Evolutionary conservation across 2,113 vertebrate genomes (phyloP), one percentile per base, ranked within the genome.

Genomic region (Spea bombifrons): DNA sequence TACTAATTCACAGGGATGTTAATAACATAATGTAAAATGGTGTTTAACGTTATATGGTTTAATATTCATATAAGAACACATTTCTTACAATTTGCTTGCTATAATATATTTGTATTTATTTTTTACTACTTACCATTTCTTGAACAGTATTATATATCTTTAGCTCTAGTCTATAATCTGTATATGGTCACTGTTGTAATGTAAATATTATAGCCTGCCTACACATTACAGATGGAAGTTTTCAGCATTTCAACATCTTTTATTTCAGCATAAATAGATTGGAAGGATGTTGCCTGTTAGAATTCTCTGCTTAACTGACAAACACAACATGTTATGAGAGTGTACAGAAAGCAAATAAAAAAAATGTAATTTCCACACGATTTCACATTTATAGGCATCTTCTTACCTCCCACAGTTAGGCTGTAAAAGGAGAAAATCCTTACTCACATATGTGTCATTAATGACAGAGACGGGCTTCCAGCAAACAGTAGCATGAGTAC

Each of bases 261-360:
- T n/a, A 47, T 75, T 47, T 65, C 73, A 15, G 43, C 30, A 5
- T 46, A 30, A 79, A 12, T 69, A 78, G 76, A 79, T 79, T 79
- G 76, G 4, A 46, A 16, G 46, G 76, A 79, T 73, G 68, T 78
- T 78, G 57, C 57, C 52, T 66, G 49, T 72, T 78, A 43, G 65
- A 65, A 78, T 78, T 78, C 72, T 57, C 76, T 8, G 57, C 48
- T 65, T 30, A 12, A 4, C 76, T 57, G 61, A 79, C 76, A 77
- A 77, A 71, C 67, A 77, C 66, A 79, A 79, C 69, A 79, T 79
- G 76, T 64, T 73, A 71, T 16, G 16, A 48, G 66, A 73, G 69
- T 72, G 63, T 69, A 61, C 45, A 70, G 6, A 43, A 61, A 76
- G 17, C 66, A 77, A 77, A 71, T 77, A 45, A 61, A 77, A 45